A percentile compares a stretch with the other conserved stretches of the same genome.
Conservation (phyloP, 2,113 vertebrate genomes). For the Chroicocephalus ridibundus region DNA sequence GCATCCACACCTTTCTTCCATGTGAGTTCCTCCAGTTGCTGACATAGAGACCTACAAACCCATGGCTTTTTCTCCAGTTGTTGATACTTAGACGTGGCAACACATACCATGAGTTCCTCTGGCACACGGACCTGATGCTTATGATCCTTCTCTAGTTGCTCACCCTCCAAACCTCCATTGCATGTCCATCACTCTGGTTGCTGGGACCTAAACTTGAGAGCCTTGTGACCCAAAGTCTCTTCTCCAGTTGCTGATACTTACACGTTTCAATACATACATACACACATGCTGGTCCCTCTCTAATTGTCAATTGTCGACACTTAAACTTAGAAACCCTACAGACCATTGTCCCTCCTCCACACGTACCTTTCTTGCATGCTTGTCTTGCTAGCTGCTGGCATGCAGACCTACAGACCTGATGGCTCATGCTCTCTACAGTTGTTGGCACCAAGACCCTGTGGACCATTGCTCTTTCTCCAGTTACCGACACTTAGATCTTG, state of each 20-base stretch:
- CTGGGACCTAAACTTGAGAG: not conserved
- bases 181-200: not conserved
- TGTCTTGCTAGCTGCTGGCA: not conserved
- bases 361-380: too few relatives aligned
- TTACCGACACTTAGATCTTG: not conserved
- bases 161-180: not conserved
- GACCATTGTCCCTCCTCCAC: not conserved
- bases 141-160: not conserved
- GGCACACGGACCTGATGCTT: not conserved
- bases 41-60: not conserved
- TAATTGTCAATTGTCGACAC: not conserved
- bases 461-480: not conserved
- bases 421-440: not conserved
- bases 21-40: not conserved
- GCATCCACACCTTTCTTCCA: not conserved
- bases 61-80: not conserved
- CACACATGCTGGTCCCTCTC: rapidly evolving
- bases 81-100: not conserved
- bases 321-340: not conserved
- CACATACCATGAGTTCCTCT: not conserved
- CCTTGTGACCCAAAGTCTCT: not conserved
- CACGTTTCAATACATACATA: not conserved
- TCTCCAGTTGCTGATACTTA: not conserved
- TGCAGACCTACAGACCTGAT: not conserved
- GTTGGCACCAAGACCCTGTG: not conserved